Evolutionary conservation across 1,140 invertebrate species (phyloP).

Genomic region (Drosophila bocki): DNA sequence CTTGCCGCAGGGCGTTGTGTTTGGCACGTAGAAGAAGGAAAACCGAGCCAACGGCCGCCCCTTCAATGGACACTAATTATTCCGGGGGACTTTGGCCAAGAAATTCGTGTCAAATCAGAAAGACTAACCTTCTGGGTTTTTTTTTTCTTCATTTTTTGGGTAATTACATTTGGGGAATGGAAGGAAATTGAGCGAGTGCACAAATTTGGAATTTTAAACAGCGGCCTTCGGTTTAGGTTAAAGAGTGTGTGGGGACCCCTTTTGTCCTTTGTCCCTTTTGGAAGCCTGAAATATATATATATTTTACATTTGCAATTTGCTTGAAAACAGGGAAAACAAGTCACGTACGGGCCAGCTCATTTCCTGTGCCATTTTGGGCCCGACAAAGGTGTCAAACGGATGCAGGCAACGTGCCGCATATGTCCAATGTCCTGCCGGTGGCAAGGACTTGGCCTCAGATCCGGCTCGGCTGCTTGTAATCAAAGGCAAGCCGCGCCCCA

Average conservation of each 20-base stretch:
- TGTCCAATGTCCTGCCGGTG: conserved; percentile 65
- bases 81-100: conserved; percentile 40
- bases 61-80: conserved; percentile 80
- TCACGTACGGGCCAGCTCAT: conserved; percentile 80
- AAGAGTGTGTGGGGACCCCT: conserved; percentile 30
- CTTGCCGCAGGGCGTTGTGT: conserved; percentile 74
- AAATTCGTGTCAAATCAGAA: conserved; percentile 71
- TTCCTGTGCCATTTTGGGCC: conserved; percentile 71
- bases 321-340: conserved; percentile 58
- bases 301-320: conserved; percentile 34
- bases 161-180: conserved; percentile 80
- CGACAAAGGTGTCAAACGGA: conserved; percentile 81
- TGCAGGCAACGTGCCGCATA: conserved; percentile 75
- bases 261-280: conserved; percentile 18
- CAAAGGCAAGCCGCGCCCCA: conserved; percentile 55
- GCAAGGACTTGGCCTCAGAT: conserved; percentile 3
- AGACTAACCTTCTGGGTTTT: conserved; percentile 26
- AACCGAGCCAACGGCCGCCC: conserved; percentile 30
- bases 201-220: conserved; percentile 82
- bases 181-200: conserved; percentile 84
- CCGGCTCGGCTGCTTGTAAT: conserved; percentile 39
- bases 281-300: conserved; percentile 22
- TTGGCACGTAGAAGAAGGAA: conserved; percentile 60
- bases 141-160: conserved; percentile 23
- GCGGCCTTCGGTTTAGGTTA: conserved; percentile 38